Percentiles rank a stretch among this genome's conserved stretches.
Conservation (phyloP, 2,797 vertebrate species). For the Chlorospingus semifuscus region DNA sequence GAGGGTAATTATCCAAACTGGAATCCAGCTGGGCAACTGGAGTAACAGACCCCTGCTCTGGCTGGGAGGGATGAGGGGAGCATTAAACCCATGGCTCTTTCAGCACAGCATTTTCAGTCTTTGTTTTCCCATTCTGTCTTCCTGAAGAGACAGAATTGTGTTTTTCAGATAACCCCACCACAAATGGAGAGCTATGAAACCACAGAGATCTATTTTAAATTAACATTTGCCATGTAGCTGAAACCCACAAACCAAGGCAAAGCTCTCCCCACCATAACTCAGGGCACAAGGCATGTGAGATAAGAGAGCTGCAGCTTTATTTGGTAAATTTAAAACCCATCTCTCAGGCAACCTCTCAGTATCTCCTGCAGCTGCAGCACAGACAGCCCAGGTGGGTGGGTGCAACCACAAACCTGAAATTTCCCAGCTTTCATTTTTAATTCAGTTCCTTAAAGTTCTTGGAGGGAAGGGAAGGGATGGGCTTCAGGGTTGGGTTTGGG, state of each 20-base stretch:
- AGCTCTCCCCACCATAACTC: not conserved
- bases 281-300: not conserved
- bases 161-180: constrained; percentile 27
- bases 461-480: constrained; percentile 48
- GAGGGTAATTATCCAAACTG: constrained; percentile 1
- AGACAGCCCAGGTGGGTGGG: constrained; percentile 44
- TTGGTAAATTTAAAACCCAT: not conserved
- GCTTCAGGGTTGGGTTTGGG: constrained; percentile 10
- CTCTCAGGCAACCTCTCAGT: not conserved
- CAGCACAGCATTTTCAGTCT: not conserved
- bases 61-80: not conserved
- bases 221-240: not conserved
- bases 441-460: constrained; percentile 57
- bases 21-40: not conserved
- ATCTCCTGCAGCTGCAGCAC: constrained; percentile 43
- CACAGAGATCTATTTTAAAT: constrained; percentile 55
- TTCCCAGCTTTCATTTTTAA: constrained; percentile 64
- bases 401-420: constrained; percentile 62
- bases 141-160: not conserved
- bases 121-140: not conserved
- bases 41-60: not conserved
- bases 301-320: not conserved
- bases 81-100: not conserved
- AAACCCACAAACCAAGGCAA: constrained; percentile 48
- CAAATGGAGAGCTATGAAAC: constrained; percentile 36